These are phyloP conservation scores for Sceloporus tristichus DNA, from an alignment of 2,113 vertebrate species.

Conservation along the genomic window DNA sequence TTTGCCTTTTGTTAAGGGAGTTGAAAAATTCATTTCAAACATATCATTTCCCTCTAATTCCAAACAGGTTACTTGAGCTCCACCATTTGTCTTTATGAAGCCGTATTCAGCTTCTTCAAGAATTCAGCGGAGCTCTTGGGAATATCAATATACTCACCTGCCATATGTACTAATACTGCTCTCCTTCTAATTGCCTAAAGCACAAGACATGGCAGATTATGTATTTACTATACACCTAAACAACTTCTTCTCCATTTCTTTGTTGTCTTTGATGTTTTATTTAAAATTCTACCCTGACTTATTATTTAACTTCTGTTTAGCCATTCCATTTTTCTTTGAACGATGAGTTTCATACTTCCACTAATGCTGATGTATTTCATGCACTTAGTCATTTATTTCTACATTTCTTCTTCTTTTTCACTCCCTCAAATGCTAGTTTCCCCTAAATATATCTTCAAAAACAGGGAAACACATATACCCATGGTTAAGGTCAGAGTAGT, in stretches of 20 bases:
- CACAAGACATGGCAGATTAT: constrained; percentile 18
- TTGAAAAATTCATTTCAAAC: constrained; percentile 4
- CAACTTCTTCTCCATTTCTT: constrained; percentile 2
- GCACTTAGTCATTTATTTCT: fast-evolving
- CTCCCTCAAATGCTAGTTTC: not conserved
- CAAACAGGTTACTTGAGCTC: not conserved
- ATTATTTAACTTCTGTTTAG: constrained; percentile 40
- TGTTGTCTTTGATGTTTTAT: constrained; percentile 53
- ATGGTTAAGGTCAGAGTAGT: not conserved
- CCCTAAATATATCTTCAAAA: not conserved
- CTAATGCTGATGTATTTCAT: constrained; percentile 4
- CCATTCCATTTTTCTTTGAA: constrained; percentile 26
- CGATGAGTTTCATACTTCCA: constrained; percentile 1
- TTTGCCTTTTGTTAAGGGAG: not conserved
- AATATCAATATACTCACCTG: constrained; percentile 44
- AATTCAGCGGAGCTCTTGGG: constrained; percentile 12
- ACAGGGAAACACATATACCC: not conserved
- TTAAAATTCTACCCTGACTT: constrained; percentile 24
- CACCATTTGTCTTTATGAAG: constrained; percentile 23
- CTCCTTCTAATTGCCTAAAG: constrained; percentile 46
- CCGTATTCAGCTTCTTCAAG: constrained; percentile 29
- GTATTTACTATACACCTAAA: constrained; percentile 35
- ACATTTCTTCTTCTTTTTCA: not conserved
- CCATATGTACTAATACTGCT: constrained; percentile 18
- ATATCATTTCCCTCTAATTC: constrained; percentile 18